Percentiles rank a stretch among this genome's conserved stretches.
These are phyloP conservation scores for Zosterops japonicus DNA, from an alignment of 2,113 vertebrate genomes.

Conservation along the genomic window DNA sequence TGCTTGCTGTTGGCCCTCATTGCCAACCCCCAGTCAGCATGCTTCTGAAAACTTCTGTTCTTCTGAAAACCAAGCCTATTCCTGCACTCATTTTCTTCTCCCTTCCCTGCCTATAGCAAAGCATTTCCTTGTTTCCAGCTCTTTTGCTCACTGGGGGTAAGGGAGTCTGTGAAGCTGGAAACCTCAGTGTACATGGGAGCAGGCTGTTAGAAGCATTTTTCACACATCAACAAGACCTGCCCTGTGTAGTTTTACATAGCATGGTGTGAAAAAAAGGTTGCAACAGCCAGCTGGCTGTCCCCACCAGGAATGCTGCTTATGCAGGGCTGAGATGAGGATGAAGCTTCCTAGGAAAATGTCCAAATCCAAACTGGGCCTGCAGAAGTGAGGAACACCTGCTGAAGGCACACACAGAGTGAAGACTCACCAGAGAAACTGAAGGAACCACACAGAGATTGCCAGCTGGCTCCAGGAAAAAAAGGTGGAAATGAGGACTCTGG, in stretches of 20 bases:
- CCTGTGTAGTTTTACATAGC: constrained; percentile 43
- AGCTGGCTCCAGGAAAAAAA: background rate
- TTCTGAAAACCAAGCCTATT: background rate
- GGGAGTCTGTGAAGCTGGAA: background rate
- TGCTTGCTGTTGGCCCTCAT: background rate
- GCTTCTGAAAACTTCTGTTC: background rate
- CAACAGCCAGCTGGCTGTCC: constrained; percentile 26
- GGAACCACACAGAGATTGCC: background rate
- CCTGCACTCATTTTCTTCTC: background rate
- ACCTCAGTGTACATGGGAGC: background rate
- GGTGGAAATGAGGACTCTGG: background rate
- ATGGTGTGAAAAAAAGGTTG: background rate
- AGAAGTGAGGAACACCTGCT: background rate
- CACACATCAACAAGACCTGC: constrained; percentile 42
- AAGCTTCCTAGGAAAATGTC: background rate
- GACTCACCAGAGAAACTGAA: background rate
- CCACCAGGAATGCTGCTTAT: background rate
- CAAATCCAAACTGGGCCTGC: background rate
- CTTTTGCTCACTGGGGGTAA: background rate
- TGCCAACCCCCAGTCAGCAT: background rate
- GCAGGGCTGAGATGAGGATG: constrained; percentile 1
- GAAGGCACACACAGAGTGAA: background rate
- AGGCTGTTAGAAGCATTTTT: constrained; percentile 43
- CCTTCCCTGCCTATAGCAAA: background rate
- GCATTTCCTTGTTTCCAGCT: background rate